Base-by-base conservation (phyloP, 2,113 vertebrate genomes). In the Symphodus melops region DNA sequence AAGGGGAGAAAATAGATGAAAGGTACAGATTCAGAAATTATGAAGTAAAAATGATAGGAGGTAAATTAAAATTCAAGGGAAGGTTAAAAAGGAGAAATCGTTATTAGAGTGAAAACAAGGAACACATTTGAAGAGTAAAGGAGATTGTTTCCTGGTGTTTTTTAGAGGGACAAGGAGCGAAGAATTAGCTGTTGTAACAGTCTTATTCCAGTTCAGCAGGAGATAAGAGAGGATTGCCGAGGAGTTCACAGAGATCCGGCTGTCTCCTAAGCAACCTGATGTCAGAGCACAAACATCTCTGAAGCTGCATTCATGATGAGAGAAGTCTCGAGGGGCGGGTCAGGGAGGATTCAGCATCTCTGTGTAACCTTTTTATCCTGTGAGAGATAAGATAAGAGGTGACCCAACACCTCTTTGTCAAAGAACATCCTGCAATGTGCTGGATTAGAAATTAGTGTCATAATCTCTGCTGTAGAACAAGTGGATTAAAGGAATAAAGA, bases 401-500 rank as follows among this genome's bases (percentile, higher is more conserved):
- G 19, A 49, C 53, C 2, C 49, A 7, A 46, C 56, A 10, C 16
- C 42, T 46, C 6, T 36, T 12, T 17, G 5, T 19, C 57, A 11
- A 37, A 61, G 42, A 23, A 20, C 33, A 48, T 36, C 37, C 39
- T 20, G 20, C 25, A 12, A 10, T 9, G 20, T 53, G 70, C 7
- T 16, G 68, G 74, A 84, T 76, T 70, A 80, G 25, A 69, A 66
- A 13, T 48, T 51, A 42, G 52, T 14, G 61, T 42, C 36, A 57
- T 79, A 85, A 86, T 88, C 75, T 77, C 60, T 64, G 52, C 44
- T 23, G 11, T 20, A 57, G 57, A 83, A 80, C 65, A 84, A 86
- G 65, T 63, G 72, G 80, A 90, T 86, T 80, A 76, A 70, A 67
- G 41, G 52, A 59, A 72, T 67, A 77, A 52, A 72, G 84, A 88